Base-by-base conservation (phyloP, 2,888 invertebrate genomes). In the Anticlea derivata region DNA sequence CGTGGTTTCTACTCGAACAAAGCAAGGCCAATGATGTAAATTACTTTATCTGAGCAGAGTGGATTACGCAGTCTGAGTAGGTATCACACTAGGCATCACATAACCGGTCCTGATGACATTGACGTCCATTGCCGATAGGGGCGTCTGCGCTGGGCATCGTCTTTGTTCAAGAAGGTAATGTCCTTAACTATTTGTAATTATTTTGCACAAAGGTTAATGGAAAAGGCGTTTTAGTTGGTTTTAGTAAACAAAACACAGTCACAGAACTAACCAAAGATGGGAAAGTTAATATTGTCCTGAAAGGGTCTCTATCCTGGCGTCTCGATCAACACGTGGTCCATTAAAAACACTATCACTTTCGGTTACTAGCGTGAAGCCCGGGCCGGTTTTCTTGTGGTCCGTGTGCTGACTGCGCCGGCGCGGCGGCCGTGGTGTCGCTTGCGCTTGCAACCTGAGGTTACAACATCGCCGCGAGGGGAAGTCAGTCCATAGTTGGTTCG, bases 271-370 rank as follows among this genome's bases (percentile, higher is more conserved):
- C 61, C 65, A 41, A 41, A 59, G 35, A 7, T 33, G 23, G 23
- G 1, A 27, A 27, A 39, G 12, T 29, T 12, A 17, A 17, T n/a
- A n/a, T 7, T 24, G 39, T 23, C 13, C 12, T 33, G 31, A 55
- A 8, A 1, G 50, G 40, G 35, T 43, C 33, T 57, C 57, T 68
- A 67, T 75, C 73, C 73, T 55, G 68, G 61, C 50, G 62, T 62
- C 66, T 67, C 55, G 54, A 57, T 31, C 35, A 35, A 57, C 78
- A 77, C 75, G 77, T 78, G 74, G 57, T 70, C 61, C 66, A 71
- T 71, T 66, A 59, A 65, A 71, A 70, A 71, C 84, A 87, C 87
- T 85, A 73, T 83, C 87, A 87, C 87, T 86, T 83, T 83, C 71
- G 65, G 35, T 57, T 46, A 75, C 70, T 64, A 65, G 56, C 75